Conservation (phyloP, 30 jellyfish, hydroid and myxozoan species). For the Phacellophora camtschatica region DNA sequence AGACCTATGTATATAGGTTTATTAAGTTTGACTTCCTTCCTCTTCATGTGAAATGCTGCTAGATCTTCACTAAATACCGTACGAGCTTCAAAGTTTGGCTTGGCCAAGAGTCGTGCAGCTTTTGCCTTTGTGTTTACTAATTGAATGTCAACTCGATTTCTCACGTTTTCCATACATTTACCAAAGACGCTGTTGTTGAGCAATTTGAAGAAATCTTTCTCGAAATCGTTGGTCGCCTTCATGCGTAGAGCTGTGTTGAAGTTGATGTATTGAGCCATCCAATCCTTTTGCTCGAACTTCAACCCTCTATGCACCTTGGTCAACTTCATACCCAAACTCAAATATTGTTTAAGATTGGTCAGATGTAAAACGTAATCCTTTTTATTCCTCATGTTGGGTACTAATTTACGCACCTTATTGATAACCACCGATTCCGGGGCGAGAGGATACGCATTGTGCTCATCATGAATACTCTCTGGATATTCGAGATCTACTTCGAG, state of each 20-base stretch:
- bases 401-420: slow-evolving; percentile 15
- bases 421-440: slow-evolving; percentile 43
- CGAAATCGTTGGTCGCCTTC: slow-evolving; percentile 47
- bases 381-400: slow-evolving; percentile 46
- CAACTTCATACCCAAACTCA: slow-evolving; percentile 3
- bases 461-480: slow-evolving; percentile 50
- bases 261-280: slow-evolving; percentile 49
- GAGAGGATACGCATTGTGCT: slow-evolving; percentile 61
- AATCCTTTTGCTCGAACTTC: slow-evolving; percentile 31
- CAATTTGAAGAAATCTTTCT: slow-evolving; percentile 60
- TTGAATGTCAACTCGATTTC: slow-evolving; percentile 37
- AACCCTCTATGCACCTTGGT: slow-evolving; percentile 49
- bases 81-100: slow-evolving; percentile 18
- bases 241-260: slow-evolving; percentile 38
- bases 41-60: slow-evolving; percentile 32
- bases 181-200: slow-evolving; percentile 64
- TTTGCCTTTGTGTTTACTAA: neutral
- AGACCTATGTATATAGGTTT: slow-evolving; percentile 52
- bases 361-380: slow-evolving; percentile 39
- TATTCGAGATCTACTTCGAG: slow-evolving; percentile 59
- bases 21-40: neutral
- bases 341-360: slow-evolving; percentile 23
- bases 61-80: slow-evolving; percentile 20
- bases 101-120: neutral
- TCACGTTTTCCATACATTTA: slow-evolving; percentile 61